Percentiles rank a stretch among this genome's conserved stretches.
Conservation (phyloP, 2,888 invertebrate species). For the Doris montereyensis region DNA sequence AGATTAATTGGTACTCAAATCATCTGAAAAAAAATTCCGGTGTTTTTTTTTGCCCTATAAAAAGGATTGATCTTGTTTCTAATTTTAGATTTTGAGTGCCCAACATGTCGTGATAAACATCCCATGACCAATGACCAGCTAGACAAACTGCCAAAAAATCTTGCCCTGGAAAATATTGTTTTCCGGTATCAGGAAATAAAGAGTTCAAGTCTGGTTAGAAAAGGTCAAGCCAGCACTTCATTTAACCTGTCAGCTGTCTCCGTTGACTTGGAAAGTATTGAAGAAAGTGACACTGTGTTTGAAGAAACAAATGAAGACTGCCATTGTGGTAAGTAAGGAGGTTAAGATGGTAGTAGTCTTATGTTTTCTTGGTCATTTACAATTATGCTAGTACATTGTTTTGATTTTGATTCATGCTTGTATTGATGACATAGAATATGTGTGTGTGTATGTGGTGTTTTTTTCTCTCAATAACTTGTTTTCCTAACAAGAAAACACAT, state of each 20-base stretch:
- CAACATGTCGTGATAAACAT: constrained; percentile 63
- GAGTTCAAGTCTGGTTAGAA: constrained; percentile 58
- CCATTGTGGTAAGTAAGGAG: constrained; percentile 36
- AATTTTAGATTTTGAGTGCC: constrained; percentile 66
- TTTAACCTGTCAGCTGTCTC: neutral
- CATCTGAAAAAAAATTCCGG: no score
- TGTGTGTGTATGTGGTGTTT: no score
- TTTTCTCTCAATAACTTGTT: no score
- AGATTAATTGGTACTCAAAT: no score
- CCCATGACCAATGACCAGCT: constrained; percentile 54
- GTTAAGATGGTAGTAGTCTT: no score
- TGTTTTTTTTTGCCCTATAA: no score
- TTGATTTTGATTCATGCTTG: no score
- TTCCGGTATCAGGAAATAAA: constrained; percentile 67
- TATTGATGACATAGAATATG: no score
- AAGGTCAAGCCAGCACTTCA: constrained; percentile 48
- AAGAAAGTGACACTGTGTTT: constrained; percentile 45
- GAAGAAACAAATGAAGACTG: constrained; percentile 42
- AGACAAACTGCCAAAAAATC: constrained; percentile 62
- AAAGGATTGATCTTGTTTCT: no score
- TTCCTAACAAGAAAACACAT: no score
- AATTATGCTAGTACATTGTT: no score
- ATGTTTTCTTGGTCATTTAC: no score
- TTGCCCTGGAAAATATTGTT: constrained; percentile 69
- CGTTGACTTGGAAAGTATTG: constrained; percentile 15